Evolutionary conservation across 2,113 vertebrate species (phyloP).

Genomic region (Helogale parvula): DNA sequence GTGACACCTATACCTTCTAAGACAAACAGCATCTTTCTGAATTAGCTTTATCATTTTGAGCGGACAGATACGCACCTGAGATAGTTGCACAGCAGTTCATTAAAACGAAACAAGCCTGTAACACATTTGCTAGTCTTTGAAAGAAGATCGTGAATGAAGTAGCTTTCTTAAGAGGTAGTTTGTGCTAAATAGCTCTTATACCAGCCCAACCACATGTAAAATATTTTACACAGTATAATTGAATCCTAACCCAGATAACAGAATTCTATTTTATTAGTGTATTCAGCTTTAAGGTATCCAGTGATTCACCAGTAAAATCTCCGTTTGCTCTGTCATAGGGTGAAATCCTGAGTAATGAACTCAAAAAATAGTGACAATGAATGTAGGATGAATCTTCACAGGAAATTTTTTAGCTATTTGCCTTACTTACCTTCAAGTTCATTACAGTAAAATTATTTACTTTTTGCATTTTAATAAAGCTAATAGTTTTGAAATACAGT

Average conservation of each 20-base stretch:
- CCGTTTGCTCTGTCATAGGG: conserved; percentile 38
- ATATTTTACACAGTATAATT: conserved; percentile 59
- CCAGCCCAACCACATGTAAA: conserved; percentile 19
- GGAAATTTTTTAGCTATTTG: background rate
- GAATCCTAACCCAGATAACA: conserved; percentile 67
- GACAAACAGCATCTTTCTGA: background rate
- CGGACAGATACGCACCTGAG: background rate
- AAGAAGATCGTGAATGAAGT: conserved; percentile 54
- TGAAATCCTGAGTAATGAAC: background rate
- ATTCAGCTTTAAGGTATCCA: background rate
- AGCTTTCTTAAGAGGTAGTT: conserved; percentile 22
- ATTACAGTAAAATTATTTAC: conserved; percentile 33
- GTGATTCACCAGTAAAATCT: conserved; percentile 53
- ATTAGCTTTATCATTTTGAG: conserved; percentile 34
- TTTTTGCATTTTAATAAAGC: conserved; percentile 36
- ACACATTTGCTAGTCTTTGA: background rate
- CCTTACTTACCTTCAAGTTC: background rate
- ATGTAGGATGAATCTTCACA: background rate
- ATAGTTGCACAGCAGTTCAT: conserved; percentile 18
- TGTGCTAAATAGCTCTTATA: conserved; percentile 11
- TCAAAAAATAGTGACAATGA: background rate
- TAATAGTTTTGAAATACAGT: conserved; percentile 18
- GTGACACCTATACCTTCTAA: background rate
- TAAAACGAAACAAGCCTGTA: conserved; percentile 42
- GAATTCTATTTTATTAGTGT: conserved; percentile 48